phyloP scores from a whole-genome alignment of 2,113 vertebrate species.

The Proteles cristata region DNA sequence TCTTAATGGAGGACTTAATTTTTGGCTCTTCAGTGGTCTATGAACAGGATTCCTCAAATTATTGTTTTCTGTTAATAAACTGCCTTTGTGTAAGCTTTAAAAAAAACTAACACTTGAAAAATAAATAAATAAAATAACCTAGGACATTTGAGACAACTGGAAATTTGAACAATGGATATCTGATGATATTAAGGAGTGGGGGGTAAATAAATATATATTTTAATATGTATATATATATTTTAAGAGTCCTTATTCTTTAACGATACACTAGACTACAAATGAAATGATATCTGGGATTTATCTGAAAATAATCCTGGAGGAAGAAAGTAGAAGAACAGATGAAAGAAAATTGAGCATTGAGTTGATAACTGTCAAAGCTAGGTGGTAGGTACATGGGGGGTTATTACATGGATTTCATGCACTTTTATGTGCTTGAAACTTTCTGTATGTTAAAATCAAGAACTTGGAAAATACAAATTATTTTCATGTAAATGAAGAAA shows the following conservation, averaged over 20 bases:
- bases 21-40: background rate
- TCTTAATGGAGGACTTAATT: no score
- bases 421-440: background rate
- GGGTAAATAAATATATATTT: background rate
- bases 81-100: background rate
- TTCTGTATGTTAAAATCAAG: background rate
- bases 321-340: background rate
- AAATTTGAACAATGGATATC: background rate
- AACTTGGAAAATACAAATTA: background rate
- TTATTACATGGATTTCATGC: background rate
- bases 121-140: background rate
- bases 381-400: background rate
- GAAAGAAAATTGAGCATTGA: background rate
- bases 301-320: background rate
- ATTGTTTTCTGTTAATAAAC: background rate
- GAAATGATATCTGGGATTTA: background rate
- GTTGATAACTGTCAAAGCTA: background rate
- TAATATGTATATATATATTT: background rate
- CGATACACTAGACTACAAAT: background rate
- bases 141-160: background rate
- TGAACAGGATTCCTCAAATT: background rate
- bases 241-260: background rate
- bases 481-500: background rate
- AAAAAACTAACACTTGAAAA: background rate
- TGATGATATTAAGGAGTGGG: background rate